phyloP scores from a whole-genome alignment of 1,140 invertebrate species.

The Zelostemma sp. region DNA sequence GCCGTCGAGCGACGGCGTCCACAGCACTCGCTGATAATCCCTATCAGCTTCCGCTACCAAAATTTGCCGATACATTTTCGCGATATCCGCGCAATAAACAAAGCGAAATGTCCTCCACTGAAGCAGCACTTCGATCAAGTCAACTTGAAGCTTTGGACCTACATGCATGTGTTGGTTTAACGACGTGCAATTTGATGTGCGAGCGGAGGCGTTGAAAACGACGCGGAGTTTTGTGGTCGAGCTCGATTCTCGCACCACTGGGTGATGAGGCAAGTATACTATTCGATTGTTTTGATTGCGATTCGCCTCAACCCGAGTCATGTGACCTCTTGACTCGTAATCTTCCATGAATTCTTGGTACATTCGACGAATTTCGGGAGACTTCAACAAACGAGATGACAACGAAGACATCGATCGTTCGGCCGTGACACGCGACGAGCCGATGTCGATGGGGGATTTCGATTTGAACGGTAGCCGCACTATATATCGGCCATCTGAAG shows the following conservation, averaged over 20 bases:
- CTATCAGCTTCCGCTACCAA: background rate
- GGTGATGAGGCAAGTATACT: slow-evolving; percentile 64
- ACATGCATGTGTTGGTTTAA: slow-evolving; percentile 61
- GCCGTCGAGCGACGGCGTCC: background rate
- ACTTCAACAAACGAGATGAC: background rate
- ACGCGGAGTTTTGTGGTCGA: no score
- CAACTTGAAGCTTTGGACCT: slow-evolving; percentile 52
- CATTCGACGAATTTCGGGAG: background rate
- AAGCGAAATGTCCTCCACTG: background rate
- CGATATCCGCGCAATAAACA: background rate
- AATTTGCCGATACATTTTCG: slow-evolving; percentile 2
- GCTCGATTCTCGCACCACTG: no score
- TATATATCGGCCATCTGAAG: no score
- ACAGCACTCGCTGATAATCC: background rate
- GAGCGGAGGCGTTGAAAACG: no score
- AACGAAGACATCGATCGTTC: no score
- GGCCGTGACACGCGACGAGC: no score
- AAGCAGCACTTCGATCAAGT: background rate
- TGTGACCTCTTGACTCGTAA: slow-evolving; percentile 52
- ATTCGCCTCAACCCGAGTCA: slow-evolving; percentile 33
- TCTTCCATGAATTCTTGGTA: slow-evolving; percentile 52
- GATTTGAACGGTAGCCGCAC: no score
- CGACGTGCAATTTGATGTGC: slow-evolving; percentile 49
- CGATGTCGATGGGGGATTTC: no score
- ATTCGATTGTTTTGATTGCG: background rate